These are phyloP conservation scores for Ceratosolen fusciceps DNA, from an alignment of 1,140 invertebrate genomes.

Conservation along the genomic window DNA sequence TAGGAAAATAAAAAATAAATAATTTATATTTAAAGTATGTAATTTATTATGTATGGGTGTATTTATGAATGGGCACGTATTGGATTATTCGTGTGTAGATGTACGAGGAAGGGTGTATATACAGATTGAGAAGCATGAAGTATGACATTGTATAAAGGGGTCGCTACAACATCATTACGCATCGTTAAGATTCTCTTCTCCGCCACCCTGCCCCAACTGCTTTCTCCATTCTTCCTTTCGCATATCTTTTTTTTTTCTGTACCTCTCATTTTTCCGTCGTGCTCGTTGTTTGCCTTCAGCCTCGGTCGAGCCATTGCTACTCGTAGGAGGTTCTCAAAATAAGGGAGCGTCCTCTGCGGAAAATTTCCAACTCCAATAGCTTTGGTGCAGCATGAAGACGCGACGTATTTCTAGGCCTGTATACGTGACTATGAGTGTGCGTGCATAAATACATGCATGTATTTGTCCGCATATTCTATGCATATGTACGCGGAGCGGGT, in stretches of 20 bases:
- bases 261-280: not conserved
- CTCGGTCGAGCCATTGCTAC: not conserved
- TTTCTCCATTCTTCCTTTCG: not conserved
- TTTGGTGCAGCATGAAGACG: not conserved
- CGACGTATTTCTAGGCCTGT: not conserved
- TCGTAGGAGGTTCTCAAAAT: not conserved
- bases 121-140: not conserved
- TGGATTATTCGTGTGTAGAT: no score
- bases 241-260: not conserved
- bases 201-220: no score
- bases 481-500: conserved; percentile 20
- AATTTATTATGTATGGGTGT: not conserved
- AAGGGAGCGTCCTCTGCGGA: not conserved
- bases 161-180: not conserved
- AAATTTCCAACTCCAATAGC: not conserved
- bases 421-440: no score
- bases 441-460: no score
- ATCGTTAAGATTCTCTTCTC: not conserved
- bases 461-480: conserved; percentile 3
- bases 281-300: not conserved
- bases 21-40: not conserved
- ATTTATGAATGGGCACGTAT: not conserved
- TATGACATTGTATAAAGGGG: not conserved
- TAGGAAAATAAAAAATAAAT: no score
- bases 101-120: no score